These are phyloP conservation scores for Pseudomyrmex dendroicus DNA, from an alignment of 1,140 invertebrate genomes.

Conservation along the genomic window DNA sequence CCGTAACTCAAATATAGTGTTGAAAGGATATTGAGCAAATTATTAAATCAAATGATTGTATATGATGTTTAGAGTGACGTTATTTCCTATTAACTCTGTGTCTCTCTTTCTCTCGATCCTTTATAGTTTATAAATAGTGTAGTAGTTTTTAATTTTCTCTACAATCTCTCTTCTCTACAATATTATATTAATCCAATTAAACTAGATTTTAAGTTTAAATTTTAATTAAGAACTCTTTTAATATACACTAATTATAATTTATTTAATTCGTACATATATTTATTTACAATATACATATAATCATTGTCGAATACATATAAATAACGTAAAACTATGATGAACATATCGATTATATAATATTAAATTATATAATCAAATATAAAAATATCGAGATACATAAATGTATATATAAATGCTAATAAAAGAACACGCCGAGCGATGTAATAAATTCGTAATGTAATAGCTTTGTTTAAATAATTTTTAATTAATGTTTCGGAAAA, in stretches of 20 bases:
- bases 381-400: conserved; percentile 37
- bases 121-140: neutral
- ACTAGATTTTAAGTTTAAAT: too few species aligned
- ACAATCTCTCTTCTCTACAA: too few species aligned
- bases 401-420: too few species aligned
- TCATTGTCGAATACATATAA: conserved; percentile 25
- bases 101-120: conserved; percentile 3
- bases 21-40: conserved; percentile 62
- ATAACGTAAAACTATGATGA: conserved; percentile 25
- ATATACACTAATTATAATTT: neutral
- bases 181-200: too few species aligned
- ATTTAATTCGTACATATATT: conserved; percentile 19
- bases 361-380: conserved; percentile 10
- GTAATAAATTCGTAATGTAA: neutral
- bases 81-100: conserved; percentile 4
- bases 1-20: conserved; percentile 47
- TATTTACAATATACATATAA: conserved; percentile 49
- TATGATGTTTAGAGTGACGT: conserved; percentile 26
- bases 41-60: conserved; percentile 59
- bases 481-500: neutral
- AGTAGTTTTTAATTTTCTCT: too few species aligned
- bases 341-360: conserved; percentile 20
- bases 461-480: neutral
- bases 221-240: neutral
- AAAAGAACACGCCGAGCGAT: neutral